A percentile compares a stretch with the other conserved stretches of the same genome.
Evolutionary conservation across 2,797 vertebrate genomes (phyloP).

Genomic region (Sparidentex hasta): DNA sequence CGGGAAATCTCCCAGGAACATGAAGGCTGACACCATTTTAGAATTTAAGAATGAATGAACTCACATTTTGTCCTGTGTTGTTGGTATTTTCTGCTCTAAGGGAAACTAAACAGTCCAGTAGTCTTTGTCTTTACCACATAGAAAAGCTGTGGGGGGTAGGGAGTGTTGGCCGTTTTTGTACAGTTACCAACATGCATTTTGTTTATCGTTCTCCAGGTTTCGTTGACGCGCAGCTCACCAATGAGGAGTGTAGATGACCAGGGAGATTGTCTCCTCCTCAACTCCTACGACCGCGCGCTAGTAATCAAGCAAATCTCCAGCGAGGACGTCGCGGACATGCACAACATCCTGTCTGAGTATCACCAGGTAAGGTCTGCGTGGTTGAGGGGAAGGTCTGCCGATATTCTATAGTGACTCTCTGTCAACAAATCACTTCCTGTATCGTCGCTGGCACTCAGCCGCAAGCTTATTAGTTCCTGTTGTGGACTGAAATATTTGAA

Average conservation of each 20-base stretch:
- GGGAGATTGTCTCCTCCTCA: constrained; percentile 89
- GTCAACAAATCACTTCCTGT: too few relatives aligned
- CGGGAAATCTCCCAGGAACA: too few relatives aligned
- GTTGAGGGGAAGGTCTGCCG: background rate
- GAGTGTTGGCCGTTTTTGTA: background rate
- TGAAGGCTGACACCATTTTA: too few relatives aligned
- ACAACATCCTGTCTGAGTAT: constrained; percentile 94
- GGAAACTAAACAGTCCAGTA: too few relatives aligned
- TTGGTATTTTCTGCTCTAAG: too few relatives aligned
- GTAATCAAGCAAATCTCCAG: constrained; percentile 96
- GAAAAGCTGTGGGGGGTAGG: too few relatives aligned
- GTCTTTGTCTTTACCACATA: too few relatives aligned
- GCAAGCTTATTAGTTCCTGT: background rate
- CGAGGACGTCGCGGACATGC: constrained; percentile 95
- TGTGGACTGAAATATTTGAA: background rate
- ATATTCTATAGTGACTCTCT: too few relatives aligned
- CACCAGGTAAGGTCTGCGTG: constrained; percentile 89
- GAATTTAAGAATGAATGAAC: too few relatives aligned
- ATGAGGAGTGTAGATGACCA: constrained; percentile 86
- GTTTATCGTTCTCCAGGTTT: constrained; percentile 82
- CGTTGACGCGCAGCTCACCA: constrained; percentile 92
- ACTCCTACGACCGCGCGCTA: constrained; percentile 92
- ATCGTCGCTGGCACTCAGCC: too few relatives aligned
- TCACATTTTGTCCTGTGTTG: too few relatives aligned
- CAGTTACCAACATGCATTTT: background rate